These are phyloP conservation scores for Diprion similis DNA, from an alignment of 1,140 invertebrate species.

Conservation along the genomic window DNA sequence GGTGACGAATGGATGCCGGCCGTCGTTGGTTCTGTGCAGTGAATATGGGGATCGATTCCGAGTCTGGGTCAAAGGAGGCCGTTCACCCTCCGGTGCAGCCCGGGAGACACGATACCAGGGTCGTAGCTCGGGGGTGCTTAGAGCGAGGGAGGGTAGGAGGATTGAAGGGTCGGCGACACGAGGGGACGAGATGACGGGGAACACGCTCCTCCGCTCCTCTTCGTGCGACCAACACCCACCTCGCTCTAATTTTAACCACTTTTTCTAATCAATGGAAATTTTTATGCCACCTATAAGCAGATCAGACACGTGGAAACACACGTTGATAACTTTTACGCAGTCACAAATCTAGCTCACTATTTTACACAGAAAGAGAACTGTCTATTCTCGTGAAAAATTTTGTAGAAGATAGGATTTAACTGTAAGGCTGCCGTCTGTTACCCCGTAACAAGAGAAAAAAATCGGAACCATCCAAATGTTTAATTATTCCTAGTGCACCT, in stretches of 20 bases:
- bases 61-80: constrained; percentile 60
- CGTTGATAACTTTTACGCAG: no score
- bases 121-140: constrained; percentile 52
- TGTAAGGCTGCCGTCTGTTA: no score
- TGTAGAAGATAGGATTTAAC: no score
- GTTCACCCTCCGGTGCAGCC: constrained; percentile 59
- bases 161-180: constrained; percentile 1
- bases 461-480: no score
- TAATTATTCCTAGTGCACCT: no score
- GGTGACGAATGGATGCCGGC: constrained; percentile 18
- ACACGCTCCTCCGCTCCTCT: constrained; percentile 1
- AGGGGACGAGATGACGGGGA: constrained; percentile 33
- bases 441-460: no score
- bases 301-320: no score
- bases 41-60: constrained; percentile 58
- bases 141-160: constrained; percentile 23
- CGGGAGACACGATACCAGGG: constrained; percentile 57
- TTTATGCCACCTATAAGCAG: no score
- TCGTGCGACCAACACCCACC: neutral
- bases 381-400: no score
- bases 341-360: no score
- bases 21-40: constrained; percentile 44
- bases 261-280: neutral
- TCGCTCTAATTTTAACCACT: neutral
- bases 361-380: no score